Evolutionary conservation across 2,113 vertebrate species (phyloP).

Genomic region (Neolamprologus caudopunctatus): DNA sequence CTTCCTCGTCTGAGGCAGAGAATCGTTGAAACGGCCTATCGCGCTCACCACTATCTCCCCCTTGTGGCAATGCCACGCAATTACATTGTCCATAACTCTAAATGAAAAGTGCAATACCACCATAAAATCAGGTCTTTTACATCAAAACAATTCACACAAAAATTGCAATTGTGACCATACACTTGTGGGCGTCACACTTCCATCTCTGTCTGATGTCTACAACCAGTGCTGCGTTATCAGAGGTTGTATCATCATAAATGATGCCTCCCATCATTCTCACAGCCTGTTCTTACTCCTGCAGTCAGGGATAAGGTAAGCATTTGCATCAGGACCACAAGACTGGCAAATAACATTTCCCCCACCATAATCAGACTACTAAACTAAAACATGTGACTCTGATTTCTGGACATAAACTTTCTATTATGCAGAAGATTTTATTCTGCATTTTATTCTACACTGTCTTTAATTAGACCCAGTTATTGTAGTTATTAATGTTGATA

Average conservation of each 20-base stretch:
- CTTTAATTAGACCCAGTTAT: not conserved
- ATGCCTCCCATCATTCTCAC: not conserved
- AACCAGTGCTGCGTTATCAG: not conserved
- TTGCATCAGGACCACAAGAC: not conserved
- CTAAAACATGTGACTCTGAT: not conserved
- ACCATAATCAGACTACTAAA: not conserved
- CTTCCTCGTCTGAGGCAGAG: too few species aligned
- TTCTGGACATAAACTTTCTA: not conserved
- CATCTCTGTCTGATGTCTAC: not conserved
- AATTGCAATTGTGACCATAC: too few species aligned
- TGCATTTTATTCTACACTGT: not conserved
- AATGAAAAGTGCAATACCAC: too few species aligned
- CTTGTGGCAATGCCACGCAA: too few species aligned
- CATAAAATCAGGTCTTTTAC: too few species aligned
- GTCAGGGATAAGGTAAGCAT: not conserved
- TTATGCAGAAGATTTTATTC: not conserved
- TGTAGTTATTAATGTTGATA: not conserved
- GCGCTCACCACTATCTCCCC: too few species aligned
- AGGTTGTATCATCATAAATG: not conserved
- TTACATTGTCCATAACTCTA: too few species aligned
- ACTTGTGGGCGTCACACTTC: too few species aligned
- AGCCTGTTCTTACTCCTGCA: not conserved
- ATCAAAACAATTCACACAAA: too few species aligned
- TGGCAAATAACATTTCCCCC: not conserved
- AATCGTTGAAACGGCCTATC: too few species aligned